Conservation (phyloP, 2,888 invertebrate species). For the Synergus itoensis region DNA sequence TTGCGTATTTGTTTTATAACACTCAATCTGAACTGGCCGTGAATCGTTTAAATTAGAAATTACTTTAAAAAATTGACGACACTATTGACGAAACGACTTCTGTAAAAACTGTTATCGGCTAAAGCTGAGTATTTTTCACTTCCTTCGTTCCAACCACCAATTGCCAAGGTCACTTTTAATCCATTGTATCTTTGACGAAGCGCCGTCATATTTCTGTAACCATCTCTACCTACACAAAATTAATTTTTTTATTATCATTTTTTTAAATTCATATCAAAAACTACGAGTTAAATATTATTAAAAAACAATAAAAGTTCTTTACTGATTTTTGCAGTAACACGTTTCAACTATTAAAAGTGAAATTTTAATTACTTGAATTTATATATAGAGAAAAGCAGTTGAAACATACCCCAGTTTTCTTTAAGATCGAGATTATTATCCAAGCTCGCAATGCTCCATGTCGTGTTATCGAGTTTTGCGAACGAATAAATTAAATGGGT, state of each 20-base stretch:
- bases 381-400: background rate
- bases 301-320: no score
- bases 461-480: slow-evolving; percentile 85
- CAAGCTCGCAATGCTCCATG: slow-evolving; percentile 84
- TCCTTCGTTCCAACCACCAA: slow-evolving; percentile 96
- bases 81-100: slow-evolving; percentile 85
- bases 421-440: slow-evolving; percentile 89
- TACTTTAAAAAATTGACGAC: slow-evolving; percentile 85
- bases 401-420: slow-evolving; percentile 83
- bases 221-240: slow-evolving; percentile 69
- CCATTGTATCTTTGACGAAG: slow-evolving; percentile 85
- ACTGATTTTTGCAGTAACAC: no score
- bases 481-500: slow-evolving; percentile 91
- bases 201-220: slow-evolving; percentile 83
- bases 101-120: slow-evolving; percentile 82
- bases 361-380: no score
- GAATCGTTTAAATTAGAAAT: no score
- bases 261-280: no score
- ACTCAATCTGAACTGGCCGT: no score
- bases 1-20: no score
- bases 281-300: no score
- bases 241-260: slow-evolving; percentile 8
- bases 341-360: no score
- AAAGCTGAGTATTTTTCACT: slow-evolving; percentile 86
- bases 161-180: slow-evolving; percentile 86